Evolutionary conservation across 2,797 vertebrate genomes (phyloP).

Genomic region (Ptychadena robeensis): DNA sequence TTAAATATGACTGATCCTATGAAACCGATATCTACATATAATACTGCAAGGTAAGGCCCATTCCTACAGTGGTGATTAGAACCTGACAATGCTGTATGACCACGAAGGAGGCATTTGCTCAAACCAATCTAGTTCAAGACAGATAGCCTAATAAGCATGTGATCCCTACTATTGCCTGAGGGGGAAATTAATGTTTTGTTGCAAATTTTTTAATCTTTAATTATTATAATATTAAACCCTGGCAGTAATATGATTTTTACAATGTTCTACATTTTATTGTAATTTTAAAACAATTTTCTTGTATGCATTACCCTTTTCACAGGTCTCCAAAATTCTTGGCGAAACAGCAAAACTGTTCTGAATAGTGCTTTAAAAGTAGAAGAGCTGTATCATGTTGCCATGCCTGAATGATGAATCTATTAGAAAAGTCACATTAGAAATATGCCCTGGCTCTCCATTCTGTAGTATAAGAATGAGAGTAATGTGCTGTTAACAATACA

Average conservation of each 20-base stretch:
- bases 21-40: too few relatives aligned
- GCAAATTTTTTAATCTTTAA: too few relatives aligned
- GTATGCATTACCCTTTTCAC: conserved; percentile 12
- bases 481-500: conserved; percentile 52
- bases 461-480: conserved; percentile 23
- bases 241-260: too few relatives aligned
- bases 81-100: too few relatives aligned
- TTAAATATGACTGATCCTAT: not conserved
- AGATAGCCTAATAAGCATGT: not conserved
- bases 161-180: too few relatives aligned
- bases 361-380: conserved; percentile 23
- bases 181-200: too few relatives aligned
- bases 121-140: too few relatives aligned
- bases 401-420: conserved; percentile 41
- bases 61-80: too few relatives aligned
- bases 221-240: too few relatives aligned
- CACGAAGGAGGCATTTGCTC: too few relatives aligned
- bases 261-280: not conserved
- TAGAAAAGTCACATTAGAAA: conserved; percentile 43
- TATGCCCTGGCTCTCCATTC: conserved; percentile 31
- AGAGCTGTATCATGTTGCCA: conserved; percentile 28
- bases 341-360: conserved; percentile 33
- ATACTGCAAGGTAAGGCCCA: too few relatives aligned
- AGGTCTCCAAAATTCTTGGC: conserved; percentile 26
- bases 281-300: not conserved